phyloP scores from a whole-genome alignment of 2,888 invertebrate genomes.

The Clunio marinus region DNA sequence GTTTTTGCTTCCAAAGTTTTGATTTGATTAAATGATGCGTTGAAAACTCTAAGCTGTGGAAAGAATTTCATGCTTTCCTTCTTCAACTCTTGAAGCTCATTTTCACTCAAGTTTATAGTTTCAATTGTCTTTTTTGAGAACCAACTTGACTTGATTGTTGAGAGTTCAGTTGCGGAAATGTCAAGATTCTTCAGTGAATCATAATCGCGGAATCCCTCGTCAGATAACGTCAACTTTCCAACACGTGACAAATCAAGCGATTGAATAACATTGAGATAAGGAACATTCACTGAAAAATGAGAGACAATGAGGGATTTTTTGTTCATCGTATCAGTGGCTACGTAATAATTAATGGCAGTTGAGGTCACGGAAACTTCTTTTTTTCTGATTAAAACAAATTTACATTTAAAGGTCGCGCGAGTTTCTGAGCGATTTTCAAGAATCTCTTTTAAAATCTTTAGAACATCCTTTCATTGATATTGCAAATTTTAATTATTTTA shows the following conservation, averaged over 20 bases:
- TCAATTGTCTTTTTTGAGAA: slow-evolving; percentile 13
- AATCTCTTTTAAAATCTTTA: neutral
- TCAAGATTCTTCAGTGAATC: neutral
- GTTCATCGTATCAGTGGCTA: too few species aligned
- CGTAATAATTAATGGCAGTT: too few species aligned
- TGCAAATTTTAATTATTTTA: neutral
- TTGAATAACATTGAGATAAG: slow-evolving; percentile 15
- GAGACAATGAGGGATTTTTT: too few species aligned
- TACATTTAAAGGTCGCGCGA: too few species aligned
- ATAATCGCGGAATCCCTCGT: neutral
- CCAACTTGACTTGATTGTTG: neutral
- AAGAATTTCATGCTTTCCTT: neutral
- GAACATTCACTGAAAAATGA: slow-evolving; percentile 12
- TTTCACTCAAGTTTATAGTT: neutral
- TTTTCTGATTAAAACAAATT: too few species aligned
- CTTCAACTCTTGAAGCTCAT: neutral
- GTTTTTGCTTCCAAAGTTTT: neutral
- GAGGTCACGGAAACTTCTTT: too few species aligned
- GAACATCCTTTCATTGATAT: neutral
- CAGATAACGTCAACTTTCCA: neutral
- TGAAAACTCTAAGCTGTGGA: neutral
- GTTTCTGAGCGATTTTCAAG: too few species aligned
- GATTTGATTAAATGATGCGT: slow-evolving; percentile 11
- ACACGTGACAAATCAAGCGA: slow-evolving; percentile 1
- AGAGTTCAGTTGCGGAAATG: neutral